Percentiles rank a stretch among this genome's conserved stretches.
Evolutionary conservation across 2,888 invertebrate genomes (phyloP).

Genomic region (Plebejus argus): DNA sequence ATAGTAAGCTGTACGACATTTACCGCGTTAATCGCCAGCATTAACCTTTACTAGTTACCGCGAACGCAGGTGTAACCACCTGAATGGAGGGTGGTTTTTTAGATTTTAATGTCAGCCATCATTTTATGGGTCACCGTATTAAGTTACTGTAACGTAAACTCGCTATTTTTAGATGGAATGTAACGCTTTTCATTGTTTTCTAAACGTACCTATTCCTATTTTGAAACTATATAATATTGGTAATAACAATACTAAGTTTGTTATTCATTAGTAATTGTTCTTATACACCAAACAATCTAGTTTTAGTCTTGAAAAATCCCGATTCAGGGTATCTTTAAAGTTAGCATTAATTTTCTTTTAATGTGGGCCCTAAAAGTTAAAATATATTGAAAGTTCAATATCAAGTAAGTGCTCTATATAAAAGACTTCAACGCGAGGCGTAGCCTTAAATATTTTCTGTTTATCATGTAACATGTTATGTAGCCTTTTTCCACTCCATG

Average conservation of each 20-base stretch:
- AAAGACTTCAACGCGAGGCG: not conserved
- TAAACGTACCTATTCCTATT: no score
- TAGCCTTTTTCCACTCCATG: no score
- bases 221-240: no score
- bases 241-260: no score
- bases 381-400: no score
- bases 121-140: slow-evolving; percentile 33
- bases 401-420: not conserved
- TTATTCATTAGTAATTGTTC: no score
- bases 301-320: no score
- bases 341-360: no score
- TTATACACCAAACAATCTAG: no score
- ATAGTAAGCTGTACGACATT: not conserved
- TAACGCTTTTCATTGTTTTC: not conserved
- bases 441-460: not conserved
- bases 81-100: slow-evolving; percentile 18
- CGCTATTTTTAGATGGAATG: slow-evolving; percentile 4
- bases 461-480: no score
- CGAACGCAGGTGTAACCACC: not conserved
- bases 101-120: slow-evolving; percentile 16
- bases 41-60: not conserved
- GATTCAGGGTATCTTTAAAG: no score
- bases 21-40: not conserved
- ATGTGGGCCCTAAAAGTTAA: not conserved
- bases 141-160: not conserved